Conservation (phyloP, 2,113 vertebrate species). For the Trematomus loennbergii region DNA sequence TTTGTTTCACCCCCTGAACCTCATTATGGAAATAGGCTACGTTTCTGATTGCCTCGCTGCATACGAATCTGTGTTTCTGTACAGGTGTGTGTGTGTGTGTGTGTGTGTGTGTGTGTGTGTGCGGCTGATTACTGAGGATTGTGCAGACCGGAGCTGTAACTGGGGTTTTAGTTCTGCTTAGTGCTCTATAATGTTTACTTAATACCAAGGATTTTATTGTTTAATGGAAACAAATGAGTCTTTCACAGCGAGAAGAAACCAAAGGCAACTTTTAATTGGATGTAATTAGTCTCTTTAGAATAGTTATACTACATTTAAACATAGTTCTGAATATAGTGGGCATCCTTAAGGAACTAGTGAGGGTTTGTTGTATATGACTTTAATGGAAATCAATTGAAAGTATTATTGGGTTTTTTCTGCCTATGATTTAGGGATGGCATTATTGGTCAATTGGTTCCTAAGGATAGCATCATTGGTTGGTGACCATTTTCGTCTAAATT, state of each 20-base stretch:
- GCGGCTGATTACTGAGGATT: background rate
- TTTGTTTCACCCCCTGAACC: slow-evolving; percentile 66
- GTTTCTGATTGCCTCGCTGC: slow-evolving; percentile 52
- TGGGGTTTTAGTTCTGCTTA: background rate
- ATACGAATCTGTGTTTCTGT: slow-evolving; percentile 26
- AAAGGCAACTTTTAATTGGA: background rate
- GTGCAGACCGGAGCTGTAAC: background rate
- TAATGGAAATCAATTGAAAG: too few species aligned
- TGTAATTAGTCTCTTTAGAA: slow-evolving; percentile 11
- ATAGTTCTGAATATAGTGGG: background rate
- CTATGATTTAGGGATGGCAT: too few species aligned
- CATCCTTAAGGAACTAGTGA: too few species aligned
- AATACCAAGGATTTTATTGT: slow-evolving; percentile 10
- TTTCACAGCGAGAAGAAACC: background rate
- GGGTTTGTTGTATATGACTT: background rate
- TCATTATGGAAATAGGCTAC: slow-evolving; percentile 69
- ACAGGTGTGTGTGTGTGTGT: slow-evolving; percentile 27
- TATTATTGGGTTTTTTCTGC: too few species aligned
- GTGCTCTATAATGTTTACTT: background rate
- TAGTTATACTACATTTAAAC: background rate
- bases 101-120: too few species aligned
- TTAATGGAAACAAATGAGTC: slow-evolving; percentile 20
- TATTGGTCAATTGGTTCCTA: too few species aligned
- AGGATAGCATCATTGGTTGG: too few species aligned
- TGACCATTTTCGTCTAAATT: too few species aligned